Base-by-base conservation (phyloP, 1,140 invertebrate genomes). In the Drosophila jambulina region DNA sequence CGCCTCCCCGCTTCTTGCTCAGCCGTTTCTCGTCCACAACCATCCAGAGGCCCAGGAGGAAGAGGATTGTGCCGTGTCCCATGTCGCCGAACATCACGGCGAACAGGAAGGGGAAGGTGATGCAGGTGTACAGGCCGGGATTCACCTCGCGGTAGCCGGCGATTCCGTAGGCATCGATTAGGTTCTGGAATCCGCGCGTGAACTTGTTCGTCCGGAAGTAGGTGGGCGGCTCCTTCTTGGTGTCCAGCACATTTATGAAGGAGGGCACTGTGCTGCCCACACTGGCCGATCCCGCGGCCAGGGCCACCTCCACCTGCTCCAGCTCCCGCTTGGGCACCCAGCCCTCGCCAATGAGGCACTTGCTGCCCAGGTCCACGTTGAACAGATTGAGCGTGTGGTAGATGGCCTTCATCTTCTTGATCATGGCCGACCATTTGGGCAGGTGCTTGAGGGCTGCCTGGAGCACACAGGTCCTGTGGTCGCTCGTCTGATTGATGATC, bases 301-400 rank as follows among this genome's bases (percentile, higher is more conserved):
- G 93, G n/a, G 98, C 97, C 70, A 97, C 95, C 86, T 98, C 97
- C 32, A 99, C 98, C 51, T 95, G 94, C 34, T 96, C 95, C 34
- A 99, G 94, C 80, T 99, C 97, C 45, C 95, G 94, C 7, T 96
- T 95, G 0, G 98, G 97, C 75, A 98, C 97, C 98, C 98, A 99
- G 93, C 98, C 98, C 94, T 99, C 98, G 15, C 97, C 98, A 78
- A 99, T 98, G 29, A 99, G 93, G 93, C 98, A 99, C 82, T 97
- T 97, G 93, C 98, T 97, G 40, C 96, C 97, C 25, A 97, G 95
- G 86, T 97, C 97, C 94, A 97, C 95, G 87, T 97, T 97, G 93
- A 98, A 98, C 74, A 97, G 93, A 91, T 98, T 98, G 60, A 98
- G 93, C 0, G 96, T 97, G 90, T 97, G 96, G 92, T 98, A 98